Base-by-base conservation (phyloP, 2,888 invertebrate genomes). In the Dilophus febrilis region DNA sequence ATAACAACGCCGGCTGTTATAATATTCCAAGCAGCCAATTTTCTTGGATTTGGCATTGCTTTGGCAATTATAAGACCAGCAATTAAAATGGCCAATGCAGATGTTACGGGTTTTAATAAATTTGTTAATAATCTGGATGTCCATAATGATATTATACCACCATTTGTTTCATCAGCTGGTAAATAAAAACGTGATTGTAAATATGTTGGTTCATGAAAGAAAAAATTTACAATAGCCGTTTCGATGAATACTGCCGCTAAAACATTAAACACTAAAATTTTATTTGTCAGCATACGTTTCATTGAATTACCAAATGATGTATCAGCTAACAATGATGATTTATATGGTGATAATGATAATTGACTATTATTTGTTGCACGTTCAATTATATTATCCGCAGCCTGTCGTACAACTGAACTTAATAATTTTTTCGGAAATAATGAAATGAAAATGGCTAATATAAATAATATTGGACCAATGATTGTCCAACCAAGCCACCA, bases 111-210 rank as follows among this genome's bases (percentile, higher is more conserved):
- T 45, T 66, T 67, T n/a, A 72, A 46, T n/a, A 71, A 56, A 51
- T 64, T 68, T 13, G 64, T 58, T 2, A 68, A 51, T 39, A 70
- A 57, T 42, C 71, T 61, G 1, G 69, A 64, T 6, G 58, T 51
- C 53, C 68, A 64, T n/a, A 72, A 68, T 50, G 72, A 71, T 2
- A 58, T 56, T 18, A 71, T 63, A 7, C 71, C 65, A 7, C 72
- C 65, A 33, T 62, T 63, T 37, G 57, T 53, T 16, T 64, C 70
- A 38, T 59, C 48, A 55, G 64, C 63, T 1, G 72, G 67, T 18
- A 71, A 55, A 42, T 67, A 67, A 53, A 71, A 75, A 45, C 70
- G 64, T 1, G 74, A 66, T 49, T 73, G 71, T 47, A 73, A 57
- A 48, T 70, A 71, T 37, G 61, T 57, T 45, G 71, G 66, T 53